Conservation (phyloP, 2,888 invertebrate genomes). For the Abrostola tripartita region DNA sequence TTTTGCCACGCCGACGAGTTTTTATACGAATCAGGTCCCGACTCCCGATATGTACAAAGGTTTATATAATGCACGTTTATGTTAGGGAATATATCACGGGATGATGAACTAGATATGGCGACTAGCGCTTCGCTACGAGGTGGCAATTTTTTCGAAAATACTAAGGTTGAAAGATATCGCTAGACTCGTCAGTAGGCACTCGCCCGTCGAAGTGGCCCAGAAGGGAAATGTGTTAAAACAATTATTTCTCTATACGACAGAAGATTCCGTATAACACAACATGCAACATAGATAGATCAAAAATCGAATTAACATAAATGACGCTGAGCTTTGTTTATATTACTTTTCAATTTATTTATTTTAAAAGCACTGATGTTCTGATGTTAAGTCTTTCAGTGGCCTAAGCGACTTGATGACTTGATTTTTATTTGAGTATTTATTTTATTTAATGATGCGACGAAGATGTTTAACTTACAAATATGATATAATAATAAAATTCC, state of each 20-base stretch:
- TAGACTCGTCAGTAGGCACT: no score
- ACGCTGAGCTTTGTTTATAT: constrained; percentile 13
- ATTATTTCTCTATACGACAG: constrained; percentile 14
- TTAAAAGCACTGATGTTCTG: constrained; percentile 38
- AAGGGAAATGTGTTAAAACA: background rate
- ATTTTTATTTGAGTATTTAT: constrained; percentile 22
- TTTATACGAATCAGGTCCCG: no score
- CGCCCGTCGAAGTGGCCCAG: background rate
- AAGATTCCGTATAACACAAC: constrained; percentile 46
- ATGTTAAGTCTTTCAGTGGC: constrained; percentile 45
- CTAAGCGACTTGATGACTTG: constrained; percentile 33
- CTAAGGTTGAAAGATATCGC: no score
- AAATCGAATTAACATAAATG: constrained; percentile 31
- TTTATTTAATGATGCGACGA: constrained; percentile 39
- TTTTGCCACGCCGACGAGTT: no score
- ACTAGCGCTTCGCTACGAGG: no score
- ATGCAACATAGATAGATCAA: constrained; percentile 54
- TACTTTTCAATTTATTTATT: constrained; percentile 7
- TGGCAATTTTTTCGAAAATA: no score
- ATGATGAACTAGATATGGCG: no score
- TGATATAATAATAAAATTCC: constrained; percentile 8
- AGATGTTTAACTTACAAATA: constrained; percentile 42
- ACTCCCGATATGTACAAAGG: no score
- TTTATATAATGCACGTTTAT: no score
- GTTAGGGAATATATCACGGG: no score